A percentile compares a stretch with the other conserved stretches of the same genome.
Evolutionary conservation across 1,140 invertebrate genomes (phyloP).

Genomic region (Linepithema humile): DNA sequence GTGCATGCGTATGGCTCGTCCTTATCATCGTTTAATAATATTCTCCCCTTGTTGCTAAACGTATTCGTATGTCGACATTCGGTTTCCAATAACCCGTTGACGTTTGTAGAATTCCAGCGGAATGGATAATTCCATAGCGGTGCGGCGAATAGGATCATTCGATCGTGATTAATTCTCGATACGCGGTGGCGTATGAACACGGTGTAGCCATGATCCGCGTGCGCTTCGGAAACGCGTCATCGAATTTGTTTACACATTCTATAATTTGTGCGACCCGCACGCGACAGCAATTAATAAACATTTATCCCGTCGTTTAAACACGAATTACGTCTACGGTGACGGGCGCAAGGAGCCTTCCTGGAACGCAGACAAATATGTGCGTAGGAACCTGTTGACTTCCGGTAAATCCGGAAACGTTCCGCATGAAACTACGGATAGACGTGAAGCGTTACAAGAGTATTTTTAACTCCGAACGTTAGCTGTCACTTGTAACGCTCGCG

Average conservation of each 20-base stretch:
- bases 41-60: neutral
- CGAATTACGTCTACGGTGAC: conserved; percentile 19
- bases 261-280: neutral
- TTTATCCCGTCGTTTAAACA: neutral
- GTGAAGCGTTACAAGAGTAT: neutral
- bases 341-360: neutral
- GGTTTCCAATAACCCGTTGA: neutral
- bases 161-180: conserved; percentile 31
- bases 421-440: neutral
- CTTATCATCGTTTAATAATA: conserved; percentile 15
- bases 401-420: neutral
- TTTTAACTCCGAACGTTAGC: neutral
- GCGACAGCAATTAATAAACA: conserved; percentile 31
- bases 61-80: neutral
- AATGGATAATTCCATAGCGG: neutral
- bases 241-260: conserved; percentile 45
- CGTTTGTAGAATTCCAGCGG: neutral
- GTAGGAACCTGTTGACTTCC: conserved; percentile 1
- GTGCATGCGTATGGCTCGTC: neutral
- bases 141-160: neutral
- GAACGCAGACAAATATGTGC: neutral
- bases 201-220: conserved; percentile 2
- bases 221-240: conserved; percentile 18
- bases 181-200: neutral
- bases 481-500: neutral